A percentile compares a stretch with the other conserved stretches of the same genome.
Conservation (phyloP, 2,797 vertebrate species). For the Podargus strigoides region DNA sequence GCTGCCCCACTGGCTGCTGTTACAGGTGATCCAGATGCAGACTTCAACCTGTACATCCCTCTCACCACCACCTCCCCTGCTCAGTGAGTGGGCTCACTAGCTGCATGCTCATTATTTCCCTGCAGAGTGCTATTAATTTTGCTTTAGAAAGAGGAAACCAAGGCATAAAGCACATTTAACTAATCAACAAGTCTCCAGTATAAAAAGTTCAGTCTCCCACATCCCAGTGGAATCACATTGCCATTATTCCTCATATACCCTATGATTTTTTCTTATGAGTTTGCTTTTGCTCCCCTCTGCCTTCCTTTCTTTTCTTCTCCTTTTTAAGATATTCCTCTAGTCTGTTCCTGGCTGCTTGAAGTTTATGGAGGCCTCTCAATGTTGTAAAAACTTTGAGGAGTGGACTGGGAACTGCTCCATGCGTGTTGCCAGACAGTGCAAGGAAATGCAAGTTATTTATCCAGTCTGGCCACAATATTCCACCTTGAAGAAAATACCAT, state of each 20-base stretch:
- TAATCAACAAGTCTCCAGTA: neutral
- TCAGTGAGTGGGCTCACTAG: neutral
- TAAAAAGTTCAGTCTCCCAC: neutral
- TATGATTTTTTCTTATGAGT: neutral
- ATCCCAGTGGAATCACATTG: neutral
- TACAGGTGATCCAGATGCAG: neutral
- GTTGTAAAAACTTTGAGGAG: neutral
- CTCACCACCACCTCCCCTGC: neutral
- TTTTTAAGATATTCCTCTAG: neutral
- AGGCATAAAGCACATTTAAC: neutral
- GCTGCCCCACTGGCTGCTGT: neutral
- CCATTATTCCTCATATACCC: neutral
- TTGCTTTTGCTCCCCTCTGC: neutral
- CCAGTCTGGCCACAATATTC: neutral
- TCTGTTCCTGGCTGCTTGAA: neutral
- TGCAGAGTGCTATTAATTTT: neutral
- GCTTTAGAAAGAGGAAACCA: neutral
- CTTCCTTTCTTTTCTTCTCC: neutral
- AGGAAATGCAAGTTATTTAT: neutral
- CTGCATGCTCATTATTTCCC: neutral
- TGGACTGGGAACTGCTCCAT: neutral
- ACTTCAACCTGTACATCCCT: accelerated
- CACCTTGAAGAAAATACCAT: neutral
- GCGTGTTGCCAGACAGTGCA: neutral
- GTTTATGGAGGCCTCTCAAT: neutral